Evolutionary conservation across 2,888 invertebrate species (phyloP).

Genomic region (Gasteruption jaculator): DNA sequence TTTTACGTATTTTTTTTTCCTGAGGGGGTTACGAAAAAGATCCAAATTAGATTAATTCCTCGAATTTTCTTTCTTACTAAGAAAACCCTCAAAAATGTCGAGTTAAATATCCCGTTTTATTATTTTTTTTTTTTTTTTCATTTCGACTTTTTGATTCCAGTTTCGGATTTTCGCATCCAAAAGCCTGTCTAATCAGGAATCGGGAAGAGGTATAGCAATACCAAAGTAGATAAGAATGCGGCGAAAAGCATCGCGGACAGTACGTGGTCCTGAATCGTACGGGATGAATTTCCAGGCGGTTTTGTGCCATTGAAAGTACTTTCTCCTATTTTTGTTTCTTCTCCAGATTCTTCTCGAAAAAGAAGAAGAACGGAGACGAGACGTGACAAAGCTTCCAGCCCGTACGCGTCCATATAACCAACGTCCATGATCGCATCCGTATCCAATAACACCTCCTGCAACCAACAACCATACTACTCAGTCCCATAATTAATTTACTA

Average conservation of each 20-base stretch:
- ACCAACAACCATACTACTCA: constrained; percentile 52
- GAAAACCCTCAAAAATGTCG: too few species aligned
- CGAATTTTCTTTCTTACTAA: too few species aligned
- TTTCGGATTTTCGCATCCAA: too few species aligned
- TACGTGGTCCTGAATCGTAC: constrained; percentile 46
- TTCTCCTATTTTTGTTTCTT: constrained; percentile 28
- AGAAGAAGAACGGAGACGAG: constrained; percentile 42
- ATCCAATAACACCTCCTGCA: constrained; percentile 52
- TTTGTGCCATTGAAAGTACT: constrained; percentile 34
- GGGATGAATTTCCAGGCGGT: constrained; percentile 42
- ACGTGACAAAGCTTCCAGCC: constrained; percentile 45
- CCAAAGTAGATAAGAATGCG: constrained; percentile 53
- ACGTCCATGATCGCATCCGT: constrained; percentile 51
- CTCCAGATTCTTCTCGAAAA: constrained; percentile 27
- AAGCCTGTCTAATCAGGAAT: constrained; percentile 48
- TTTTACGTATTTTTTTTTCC: too few species aligned
- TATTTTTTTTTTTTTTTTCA: too few species aligned
- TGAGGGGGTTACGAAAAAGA: too few species aligned
- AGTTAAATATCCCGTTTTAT: too few species aligned
- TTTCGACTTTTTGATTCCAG: too few species aligned
- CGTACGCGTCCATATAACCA: constrained; percentile 50
- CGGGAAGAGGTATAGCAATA: constrained; percentile 53
- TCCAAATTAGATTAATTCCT: too few species aligned
- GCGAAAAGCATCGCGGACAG: constrained; percentile 46
- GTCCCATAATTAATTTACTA: constrained; percentile 43